phyloP scores from a whole-genome alignment of 2,113 vertebrate species.

The Carassius carassius region DNA sequence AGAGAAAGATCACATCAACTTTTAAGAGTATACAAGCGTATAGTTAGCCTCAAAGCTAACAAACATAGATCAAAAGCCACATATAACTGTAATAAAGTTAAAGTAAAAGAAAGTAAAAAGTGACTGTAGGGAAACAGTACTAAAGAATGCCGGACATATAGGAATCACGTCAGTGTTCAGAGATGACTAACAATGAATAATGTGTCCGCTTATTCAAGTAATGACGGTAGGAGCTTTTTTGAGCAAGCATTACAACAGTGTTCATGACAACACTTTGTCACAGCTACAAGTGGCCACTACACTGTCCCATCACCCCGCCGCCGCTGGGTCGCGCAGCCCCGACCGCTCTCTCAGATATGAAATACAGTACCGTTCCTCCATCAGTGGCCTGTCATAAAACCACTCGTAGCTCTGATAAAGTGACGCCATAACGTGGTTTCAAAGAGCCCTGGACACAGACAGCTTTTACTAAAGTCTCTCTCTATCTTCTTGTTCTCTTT shows the following conservation, averaged over 20 bases:
- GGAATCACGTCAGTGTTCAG: no score
- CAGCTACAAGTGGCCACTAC: slow-evolving; percentile 11
- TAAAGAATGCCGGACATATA: no score
- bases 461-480: slow-evolving; percentile 2
- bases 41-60: no score
- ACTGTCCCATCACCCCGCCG: neutral
- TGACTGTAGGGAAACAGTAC: no score
- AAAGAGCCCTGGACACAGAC: slow-evolving; percentile 9
- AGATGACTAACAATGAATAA: no score
- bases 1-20: no score
- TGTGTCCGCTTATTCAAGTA: no score
- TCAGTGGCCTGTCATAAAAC: slow-evolving; percentile 37
- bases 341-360: slow-evolving; percentile 36
- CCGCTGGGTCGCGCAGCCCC: neutral
- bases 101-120: no score
- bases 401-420: slow-evolving; percentile 44
- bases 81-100: no score
- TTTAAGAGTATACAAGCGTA: no score
- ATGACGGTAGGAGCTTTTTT: no score
- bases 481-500: slow-evolving; percentile 21
- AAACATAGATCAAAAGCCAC: no score
- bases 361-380: slow-evolving; percentile 15
- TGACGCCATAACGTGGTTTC: slow-evolving; percentile 24
- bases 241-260: neutral
- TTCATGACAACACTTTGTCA: slow-evolving; percentile 36